Evolutionary conservation across 2,797 vertebrate genomes (phyloP).

Genomic region (Coregonus ussuriensis): DNA sequence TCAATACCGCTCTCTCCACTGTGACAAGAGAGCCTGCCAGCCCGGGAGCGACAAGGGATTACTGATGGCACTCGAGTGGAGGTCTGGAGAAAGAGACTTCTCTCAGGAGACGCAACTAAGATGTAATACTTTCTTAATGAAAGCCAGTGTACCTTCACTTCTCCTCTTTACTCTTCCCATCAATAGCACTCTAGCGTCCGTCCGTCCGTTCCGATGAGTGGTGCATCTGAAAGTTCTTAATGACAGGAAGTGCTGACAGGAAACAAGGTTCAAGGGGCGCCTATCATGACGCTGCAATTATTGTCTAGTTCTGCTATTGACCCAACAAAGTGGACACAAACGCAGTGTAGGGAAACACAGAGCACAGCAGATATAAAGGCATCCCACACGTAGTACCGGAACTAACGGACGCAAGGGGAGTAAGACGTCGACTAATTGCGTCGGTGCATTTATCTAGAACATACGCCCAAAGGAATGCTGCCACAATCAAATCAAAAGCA

Average conservation of each 20-base stretch:
- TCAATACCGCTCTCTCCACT: conserved; percentile 43
- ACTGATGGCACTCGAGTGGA: conserved; percentile 27
- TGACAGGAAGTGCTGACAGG: conserved; percentile 60
- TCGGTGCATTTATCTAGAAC: background rate
- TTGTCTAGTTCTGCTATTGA: no score
- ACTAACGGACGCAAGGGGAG: background rate
- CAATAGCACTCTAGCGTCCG: conserved; percentile 48
- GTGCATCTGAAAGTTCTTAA: conserved; percentile 52
- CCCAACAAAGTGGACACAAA: no score
- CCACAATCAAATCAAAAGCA: conserved; percentile 26
- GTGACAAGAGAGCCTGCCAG: conserved; percentile 52
- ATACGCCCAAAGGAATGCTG: conserved; percentile 5
- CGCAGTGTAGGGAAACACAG: no score
- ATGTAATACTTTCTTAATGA: no score
- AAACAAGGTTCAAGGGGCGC: conserved; percentile 15
- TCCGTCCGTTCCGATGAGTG: background rate
- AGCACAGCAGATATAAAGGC: no score
- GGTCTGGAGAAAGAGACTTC: conserved; percentile 44
- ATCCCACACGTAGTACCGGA: background rate
- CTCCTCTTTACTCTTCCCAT: conserved; percentile 41
- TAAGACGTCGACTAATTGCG: background rate
- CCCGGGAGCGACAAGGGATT: conserved; percentile 55
- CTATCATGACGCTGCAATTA: no score
- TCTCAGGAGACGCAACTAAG: conserved; percentile 51
- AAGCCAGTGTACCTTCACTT: background rate